These are phyloP conservation scores for Calypte anna DNA, from an alignment of 2,113 vertebrate genomes.

Conservation along the genomic window DNA sequence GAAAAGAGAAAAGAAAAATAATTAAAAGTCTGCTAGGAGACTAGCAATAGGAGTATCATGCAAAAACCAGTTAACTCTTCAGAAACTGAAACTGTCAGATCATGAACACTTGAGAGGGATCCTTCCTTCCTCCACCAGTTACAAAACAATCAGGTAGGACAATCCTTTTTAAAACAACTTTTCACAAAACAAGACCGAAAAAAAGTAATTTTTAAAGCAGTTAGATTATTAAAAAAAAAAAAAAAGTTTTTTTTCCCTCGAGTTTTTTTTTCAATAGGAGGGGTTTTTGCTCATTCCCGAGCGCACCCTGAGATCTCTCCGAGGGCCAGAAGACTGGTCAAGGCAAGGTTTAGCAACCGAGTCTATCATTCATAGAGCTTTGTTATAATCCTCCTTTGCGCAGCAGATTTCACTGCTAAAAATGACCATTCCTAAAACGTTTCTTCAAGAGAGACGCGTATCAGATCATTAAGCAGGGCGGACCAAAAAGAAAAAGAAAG, in stretches of 20 bases:
- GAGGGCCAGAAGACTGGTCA: slow-evolving; percentile 33
- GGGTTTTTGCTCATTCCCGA: background rate
- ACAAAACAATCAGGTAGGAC: slow-evolving; percentile 4
- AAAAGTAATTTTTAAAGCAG: background rate
- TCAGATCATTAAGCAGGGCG: background rate
- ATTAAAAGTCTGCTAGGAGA: slow-evolving; percentile 48
- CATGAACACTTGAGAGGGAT: background rate
- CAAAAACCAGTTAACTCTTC: slow-evolving; percentile 57
- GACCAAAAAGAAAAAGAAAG: too few relatives aligned
- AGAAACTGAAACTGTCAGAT: slow-evolving; percentile 61
- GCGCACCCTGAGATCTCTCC: slow-evolving; percentile 3
- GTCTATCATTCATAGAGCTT: slow-evolving; percentile 42
- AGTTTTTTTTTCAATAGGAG: slow-evolving; percentile 35
- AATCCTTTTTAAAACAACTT: slow-evolving; percentile 45
- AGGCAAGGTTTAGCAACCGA: slow-evolving; percentile 23
- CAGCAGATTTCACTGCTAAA: slow-evolving; percentile 49
- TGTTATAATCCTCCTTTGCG: slow-evolving; percentile 49
- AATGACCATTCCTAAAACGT: slow-evolving; percentile 46
- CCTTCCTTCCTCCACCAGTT: slow-evolving; percentile 40
- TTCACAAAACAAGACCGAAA: background rate
- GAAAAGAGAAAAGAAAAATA: background rate
- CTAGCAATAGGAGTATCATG: slow-evolving; percentile 48
- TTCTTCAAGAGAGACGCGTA: slow-evolving; percentile 8
- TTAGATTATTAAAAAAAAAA: background rate
- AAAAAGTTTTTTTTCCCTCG: background rate